These are phyloP conservation scores for Calycopis cecrops DNA, from an alignment of 1,140 invertebrate genomes.

Conservation along the genomic window DNA sequence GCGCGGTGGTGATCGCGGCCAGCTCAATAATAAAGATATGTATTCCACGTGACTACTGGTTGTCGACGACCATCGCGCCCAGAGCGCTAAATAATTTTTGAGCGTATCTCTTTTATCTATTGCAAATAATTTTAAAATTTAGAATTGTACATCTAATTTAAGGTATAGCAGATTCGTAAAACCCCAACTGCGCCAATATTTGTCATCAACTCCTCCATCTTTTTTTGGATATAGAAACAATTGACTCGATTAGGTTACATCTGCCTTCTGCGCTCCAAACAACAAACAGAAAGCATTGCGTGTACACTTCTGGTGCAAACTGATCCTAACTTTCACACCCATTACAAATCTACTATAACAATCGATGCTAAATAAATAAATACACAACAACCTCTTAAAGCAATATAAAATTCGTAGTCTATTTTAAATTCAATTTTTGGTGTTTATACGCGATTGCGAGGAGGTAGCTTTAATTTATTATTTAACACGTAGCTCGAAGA, in stretches of 20 bases:
- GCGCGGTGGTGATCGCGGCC: not conserved
- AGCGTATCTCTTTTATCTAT: conserved; percentile 1
- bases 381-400: conserved; percentile 4
- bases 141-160: not conserved
- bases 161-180: not conserved
- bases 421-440: conserved; percentile 33
- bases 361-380: not conserved
- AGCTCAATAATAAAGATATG: conserved; percentile 8
- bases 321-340: conserved; percentile 4
- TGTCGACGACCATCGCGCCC: not conserved
- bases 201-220: not conserved
- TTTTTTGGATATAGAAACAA: not conserved
- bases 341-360: conserved; percentile 1
- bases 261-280: not conserved
- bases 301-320: conserved; percentile 1
- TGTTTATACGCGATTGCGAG: conserved; percentile 33
- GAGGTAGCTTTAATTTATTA: conserved; percentile 30
- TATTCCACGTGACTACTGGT: not conserved
- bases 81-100: not conserved
- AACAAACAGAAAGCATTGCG: not conserved
- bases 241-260: not conserved
- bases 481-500: too few species aligned
- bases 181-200: not conserved
- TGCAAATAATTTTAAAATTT: conserved; percentile 3
- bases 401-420: conserved; percentile 26